Evolutionary conservation across 2,888 invertebrate genomes (phyloP).

Genomic region (Patella pellucida): DNA sequence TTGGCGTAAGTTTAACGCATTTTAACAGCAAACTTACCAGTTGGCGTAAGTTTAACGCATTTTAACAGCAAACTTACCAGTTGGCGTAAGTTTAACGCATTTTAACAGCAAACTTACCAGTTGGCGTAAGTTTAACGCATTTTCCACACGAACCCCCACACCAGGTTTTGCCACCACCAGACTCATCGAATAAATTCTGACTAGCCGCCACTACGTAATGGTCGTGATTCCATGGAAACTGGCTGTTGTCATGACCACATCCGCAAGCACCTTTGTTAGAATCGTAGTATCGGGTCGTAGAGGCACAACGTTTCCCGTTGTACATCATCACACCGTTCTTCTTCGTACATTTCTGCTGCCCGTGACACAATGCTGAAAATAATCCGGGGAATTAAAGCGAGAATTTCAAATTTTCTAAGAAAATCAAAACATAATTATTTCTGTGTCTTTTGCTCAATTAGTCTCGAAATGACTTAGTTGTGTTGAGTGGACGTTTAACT

Average conservation of each 20-base stretch:
- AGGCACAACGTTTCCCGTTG: conserved; percentile 55
- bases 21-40: no score
- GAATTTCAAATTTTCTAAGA: no score
- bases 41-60: no score
- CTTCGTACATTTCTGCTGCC: conserved; percentile 26
- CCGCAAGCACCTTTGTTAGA: conserved; percentile 54
- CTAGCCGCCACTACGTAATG: conserved; percentile 48
- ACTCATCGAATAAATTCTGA: conserved; percentile 43
- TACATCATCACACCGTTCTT: conserved; percentile 33
- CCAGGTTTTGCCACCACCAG: conserved; percentile 34
- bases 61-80: no score
- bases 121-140: conserved; percentile 55
- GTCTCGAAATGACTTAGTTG: no score
- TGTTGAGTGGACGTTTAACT: no score
- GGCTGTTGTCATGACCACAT: conserved; percentile 42
- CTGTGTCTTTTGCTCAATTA: no score
- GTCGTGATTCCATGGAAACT: conserved; percentile 49
- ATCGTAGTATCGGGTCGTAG: conserved; percentile 56
- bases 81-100: no score
- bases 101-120: conserved; percentile 37
- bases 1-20: no score
- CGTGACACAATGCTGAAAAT: neutral
- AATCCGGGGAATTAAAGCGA: neutral
- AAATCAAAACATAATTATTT: no score
- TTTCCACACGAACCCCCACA: conserved; percentile 52